Conservation (phyloP, 2,113 vertebrate genomes). For the Panthera uncia region DNA sequence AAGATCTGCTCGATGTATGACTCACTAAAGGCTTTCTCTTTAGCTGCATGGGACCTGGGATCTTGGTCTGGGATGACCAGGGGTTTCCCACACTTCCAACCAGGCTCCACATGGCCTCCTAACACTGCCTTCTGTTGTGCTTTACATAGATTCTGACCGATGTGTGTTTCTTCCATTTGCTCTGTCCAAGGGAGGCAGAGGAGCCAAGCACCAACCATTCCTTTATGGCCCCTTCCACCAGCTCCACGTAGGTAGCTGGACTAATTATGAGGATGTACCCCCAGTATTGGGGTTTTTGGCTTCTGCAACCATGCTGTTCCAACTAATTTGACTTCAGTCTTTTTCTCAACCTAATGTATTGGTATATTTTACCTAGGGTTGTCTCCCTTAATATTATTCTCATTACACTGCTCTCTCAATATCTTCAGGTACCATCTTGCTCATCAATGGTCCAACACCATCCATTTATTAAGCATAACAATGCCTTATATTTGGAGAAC, state of each 20-base stretch:
- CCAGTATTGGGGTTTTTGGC: background rate
- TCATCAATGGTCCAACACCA: background rate
- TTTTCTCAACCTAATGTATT: background rate
- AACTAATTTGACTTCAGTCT: background rate
- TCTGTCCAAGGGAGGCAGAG: background rate
- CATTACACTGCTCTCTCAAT: background rate
- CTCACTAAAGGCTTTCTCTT: background rate
- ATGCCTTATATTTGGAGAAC: background rate
- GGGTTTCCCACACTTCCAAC: background rate
- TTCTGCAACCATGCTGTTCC: background rate
- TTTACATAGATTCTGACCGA: background rate
- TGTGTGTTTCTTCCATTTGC: background rate
- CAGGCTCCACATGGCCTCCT: accelerated
- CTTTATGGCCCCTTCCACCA: background rate
- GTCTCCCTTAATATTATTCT: background rate
- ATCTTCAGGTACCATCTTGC: background rate
- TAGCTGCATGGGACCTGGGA: accelerated
- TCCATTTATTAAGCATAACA: background rate
- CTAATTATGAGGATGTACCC: background rate
- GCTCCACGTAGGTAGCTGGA: background rate
- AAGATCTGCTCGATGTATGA: background rate
- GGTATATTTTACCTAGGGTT: background rate
- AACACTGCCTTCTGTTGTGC: no score
- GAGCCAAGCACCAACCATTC: no score
- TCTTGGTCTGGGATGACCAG: background rate